These are phyloP conservation scores for Heliconius charithonia DNA, from an alignment of 2,888 invertebrate species.

Conservation along the genomic window DNA sequence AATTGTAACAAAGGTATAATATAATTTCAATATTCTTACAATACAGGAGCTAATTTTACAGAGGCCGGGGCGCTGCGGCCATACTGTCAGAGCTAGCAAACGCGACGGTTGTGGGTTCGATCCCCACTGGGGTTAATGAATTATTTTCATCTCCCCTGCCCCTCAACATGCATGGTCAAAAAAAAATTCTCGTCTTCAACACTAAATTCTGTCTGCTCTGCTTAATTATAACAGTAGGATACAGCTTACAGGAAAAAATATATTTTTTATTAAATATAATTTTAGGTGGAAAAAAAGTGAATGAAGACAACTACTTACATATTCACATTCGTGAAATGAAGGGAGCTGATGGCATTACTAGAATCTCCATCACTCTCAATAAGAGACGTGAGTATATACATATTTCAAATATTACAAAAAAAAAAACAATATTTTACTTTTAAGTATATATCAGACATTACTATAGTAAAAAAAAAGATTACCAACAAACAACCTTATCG, in stretches of 20 bases:
- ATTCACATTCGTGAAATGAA: slow-evolving; percentile 63
- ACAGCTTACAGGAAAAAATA: neutral
- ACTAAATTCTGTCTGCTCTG: no score
- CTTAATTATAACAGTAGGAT: neutral
- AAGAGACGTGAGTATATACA: slow-evolving; percentile 60
- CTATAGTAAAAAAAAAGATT: no score
- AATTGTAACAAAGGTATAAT: no score
- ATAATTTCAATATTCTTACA: neutral
- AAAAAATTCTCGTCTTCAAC: no score
- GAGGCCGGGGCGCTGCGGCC: no score
- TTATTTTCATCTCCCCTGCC: neutral
- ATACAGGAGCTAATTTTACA: no score
- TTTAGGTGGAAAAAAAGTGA: slow-evolving; percentile 20
- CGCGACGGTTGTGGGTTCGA: no score
- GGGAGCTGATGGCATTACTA: slow-evolving; percentile 52
- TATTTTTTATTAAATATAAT: neutral
- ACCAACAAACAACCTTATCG: no score
- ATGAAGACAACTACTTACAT: slow-evolving; percentile 55
- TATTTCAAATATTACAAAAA: neutral
- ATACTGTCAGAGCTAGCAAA: no score
- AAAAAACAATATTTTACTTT: neutral
- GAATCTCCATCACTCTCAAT: slow-evolving; percentile 61
- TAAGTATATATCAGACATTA: no score
- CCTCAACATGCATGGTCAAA: neutral
- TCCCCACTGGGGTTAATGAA: no score